phyloP scores from a whole-genome alignment of 2,113 vertebrate genomes.

The Corythoichthys haematopterus region DNA sequence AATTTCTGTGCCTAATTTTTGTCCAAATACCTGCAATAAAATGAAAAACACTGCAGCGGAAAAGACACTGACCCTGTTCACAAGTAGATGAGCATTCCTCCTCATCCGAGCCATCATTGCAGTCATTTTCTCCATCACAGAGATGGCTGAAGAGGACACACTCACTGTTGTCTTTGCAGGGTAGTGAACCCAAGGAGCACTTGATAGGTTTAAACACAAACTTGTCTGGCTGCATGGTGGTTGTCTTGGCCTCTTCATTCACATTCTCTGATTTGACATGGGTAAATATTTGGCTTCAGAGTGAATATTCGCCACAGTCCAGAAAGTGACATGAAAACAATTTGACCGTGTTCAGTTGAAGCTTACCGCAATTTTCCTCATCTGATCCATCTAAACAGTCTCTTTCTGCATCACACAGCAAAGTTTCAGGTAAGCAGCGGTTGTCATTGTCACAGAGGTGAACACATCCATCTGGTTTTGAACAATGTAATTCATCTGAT shows the following conservation, averaged over 20 bases:
- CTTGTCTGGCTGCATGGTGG: not conserved
- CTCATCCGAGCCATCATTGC: constrained; percentile 81
- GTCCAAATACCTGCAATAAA: too few relatives aligned
- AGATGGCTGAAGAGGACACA: constrained; percentile 67
- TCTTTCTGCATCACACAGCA: constrained; percentile 75
- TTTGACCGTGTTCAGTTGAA: not conserved
- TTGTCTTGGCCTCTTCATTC: not conserved
- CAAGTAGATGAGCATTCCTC: constrained; percentile 49
- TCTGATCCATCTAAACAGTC: constrained; percentile 79
- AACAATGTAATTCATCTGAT: constrained; percentile 78
- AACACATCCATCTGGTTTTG: constrained; percentile 59
- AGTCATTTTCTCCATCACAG: constrained; percentile 81
- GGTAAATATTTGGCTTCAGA: not conserved
- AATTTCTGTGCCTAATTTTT: too few relatives aligned
- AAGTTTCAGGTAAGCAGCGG: constrained; percentile 74
- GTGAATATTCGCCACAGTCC: not conserved
- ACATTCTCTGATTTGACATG: constrained; percentile 17
- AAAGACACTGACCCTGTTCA: constrained; percentile 30
- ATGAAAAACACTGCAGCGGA: fast-evolving
- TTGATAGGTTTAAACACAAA: constrained; percentile 41
- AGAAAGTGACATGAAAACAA: not conserved
- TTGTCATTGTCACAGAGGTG: constrained; percentile 71
- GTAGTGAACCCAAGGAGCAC: constrained; percentile 42
- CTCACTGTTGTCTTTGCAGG: constrained; percentile 54
- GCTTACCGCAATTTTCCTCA: constrained; percentile 67